These are phyloP conservation scores for Coilia nasus DNA, from an alignment of 2,797 vertebrate species.

Conservation along the genomic window DNA sequence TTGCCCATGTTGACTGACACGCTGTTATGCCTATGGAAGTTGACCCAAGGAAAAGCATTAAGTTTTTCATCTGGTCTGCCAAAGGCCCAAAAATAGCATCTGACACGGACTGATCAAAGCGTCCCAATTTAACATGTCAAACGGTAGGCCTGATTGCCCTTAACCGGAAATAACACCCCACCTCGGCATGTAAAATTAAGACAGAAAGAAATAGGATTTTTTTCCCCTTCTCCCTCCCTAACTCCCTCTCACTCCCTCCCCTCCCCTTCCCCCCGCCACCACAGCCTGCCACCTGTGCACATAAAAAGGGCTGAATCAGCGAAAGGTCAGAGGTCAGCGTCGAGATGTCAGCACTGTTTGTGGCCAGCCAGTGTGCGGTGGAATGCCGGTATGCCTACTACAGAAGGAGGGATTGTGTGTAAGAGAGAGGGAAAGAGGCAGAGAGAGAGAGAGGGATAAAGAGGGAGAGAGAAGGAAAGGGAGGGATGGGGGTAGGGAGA, in stretches of 20 bases:
- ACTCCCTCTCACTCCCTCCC: background rate
- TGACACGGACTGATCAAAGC: conserved; percentile 61
- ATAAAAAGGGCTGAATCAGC: conserved; percentile 50
- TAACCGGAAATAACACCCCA: conserved; percentile 65
- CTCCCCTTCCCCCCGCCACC: conserved; percentile 3
- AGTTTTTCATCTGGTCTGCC: conserved; percentile 42
- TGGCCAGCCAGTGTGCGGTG: conserved; percentile 36
- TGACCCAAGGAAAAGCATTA: conserved; percentile 55
- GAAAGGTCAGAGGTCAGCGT: conserved; percentile 52
- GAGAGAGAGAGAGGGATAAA: background rate
- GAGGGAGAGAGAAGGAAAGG: conserved; percentile 7
- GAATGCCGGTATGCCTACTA: conserved; percentile 44
- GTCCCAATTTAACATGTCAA: conserved; percentile 62
- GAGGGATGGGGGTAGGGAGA: background rate
- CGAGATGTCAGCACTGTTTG: conserved; percentile 51
- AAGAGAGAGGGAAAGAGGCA: background rate
- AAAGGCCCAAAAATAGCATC: conserved; percentile 34
- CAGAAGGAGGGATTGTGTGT: conserved; percentile 46
- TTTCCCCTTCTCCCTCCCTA: conserved; percentile 36
- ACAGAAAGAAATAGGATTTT: conserved; percentile 67
- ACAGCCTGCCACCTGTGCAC: conserved; percentile 54
- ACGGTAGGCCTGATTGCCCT: conserved; percentile 54
- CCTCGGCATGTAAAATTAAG: conserved; percentile 60
- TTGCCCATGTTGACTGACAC: conserved; percentile 58
- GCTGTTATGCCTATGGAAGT: conserved; percentile 56